phyloP scores from a whole-genome alignment of 2,888 invertebrate genomes.

The Ectemnius continuus region DNA sequence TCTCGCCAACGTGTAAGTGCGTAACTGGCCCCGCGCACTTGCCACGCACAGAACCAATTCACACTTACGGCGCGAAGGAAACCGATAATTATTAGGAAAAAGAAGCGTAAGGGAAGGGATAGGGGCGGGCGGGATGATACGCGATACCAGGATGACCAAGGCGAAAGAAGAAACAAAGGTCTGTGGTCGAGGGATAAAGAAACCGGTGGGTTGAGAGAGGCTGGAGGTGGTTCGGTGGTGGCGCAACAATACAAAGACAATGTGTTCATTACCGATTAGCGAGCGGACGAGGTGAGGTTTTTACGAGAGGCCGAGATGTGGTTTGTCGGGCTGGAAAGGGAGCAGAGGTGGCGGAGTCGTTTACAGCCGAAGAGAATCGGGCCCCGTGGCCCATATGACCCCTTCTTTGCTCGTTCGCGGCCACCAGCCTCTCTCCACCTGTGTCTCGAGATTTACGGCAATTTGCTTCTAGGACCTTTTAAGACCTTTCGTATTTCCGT shows the following conservation, averaged over 20 bases:
- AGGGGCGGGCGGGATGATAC: not conserved
- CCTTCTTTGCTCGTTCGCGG: constrained; percentile 23
- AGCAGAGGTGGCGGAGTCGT: constrained; percentile 50
- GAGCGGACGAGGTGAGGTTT: constrained; percentile 61
- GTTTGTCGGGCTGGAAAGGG: constrained; percentile 8
- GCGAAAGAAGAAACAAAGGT: constrained; percentile 3
- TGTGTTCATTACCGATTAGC: constrained; percentile 74
- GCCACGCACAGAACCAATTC: constrained; percentile 39
- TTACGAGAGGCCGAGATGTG: constrained; percentile 57
- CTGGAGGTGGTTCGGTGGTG: constrained; percentile 23
- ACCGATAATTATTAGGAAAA: not conserved
- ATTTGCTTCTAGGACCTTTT: constrained; percentile 62
- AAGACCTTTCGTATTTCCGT: constrained; percentile 62
- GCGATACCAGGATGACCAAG: not conserved
- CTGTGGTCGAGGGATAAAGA: constrained; percentile 11
- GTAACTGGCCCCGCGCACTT: constrained; percentile 22
- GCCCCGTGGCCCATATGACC: constrained; percentile 65
- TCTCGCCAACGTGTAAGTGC: constrained; percentile 36
- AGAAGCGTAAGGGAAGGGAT: not conserved
- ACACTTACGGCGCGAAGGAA: constrained; percentile 38
- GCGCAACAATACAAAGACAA: constrained; percentile 67
- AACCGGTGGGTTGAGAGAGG: constrained; percentile 7
- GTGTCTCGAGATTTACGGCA: constrained; percentile 59
- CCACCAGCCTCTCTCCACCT: constrained; percentile 50
- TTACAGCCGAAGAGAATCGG: constrained; percentile 68